Evolutionary conservation across 35 echinoderm and acorn worm species (phyloP), one percentile per base, ranked within the genome.

Genomic region (Heliocidaris tuberculata): DNA sequence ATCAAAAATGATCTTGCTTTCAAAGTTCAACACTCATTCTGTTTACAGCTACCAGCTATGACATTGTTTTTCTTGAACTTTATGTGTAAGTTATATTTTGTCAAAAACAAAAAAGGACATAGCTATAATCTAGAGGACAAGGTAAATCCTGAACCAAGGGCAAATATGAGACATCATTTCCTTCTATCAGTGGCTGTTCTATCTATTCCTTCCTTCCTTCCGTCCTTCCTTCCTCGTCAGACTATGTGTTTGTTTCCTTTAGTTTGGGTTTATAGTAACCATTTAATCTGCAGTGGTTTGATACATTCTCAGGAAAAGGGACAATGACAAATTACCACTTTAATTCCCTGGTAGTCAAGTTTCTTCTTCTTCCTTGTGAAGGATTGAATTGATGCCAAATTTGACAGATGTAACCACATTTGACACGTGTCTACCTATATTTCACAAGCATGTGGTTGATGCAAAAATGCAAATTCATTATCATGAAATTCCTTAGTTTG

Each of bases 151-250:
- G 19, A 78, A 78, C 65, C 65, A n/a, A 7, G 27, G 21, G 7
- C 65, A 78, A 78, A 78, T 78, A 78, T 78, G 65, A 78, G 65
- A 21, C 65, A 78, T 78, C 65, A 78, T 19, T 78, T 78, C 65
- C 65, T 78, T n/a, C 21, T 4, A 27, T 78, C 65, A 78, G 27
- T 78, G 65, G 27, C 17, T n/a, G 27, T 78, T 27, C 65, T 21
- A 78, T 19, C 65, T 27, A 78, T 7, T 78, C 27, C 65, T 78
- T 78, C 65, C 65, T 78, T 78, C 65, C 65, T 7, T 78, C 27
- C 65, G n/a, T 78, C 65, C 65, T 78, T 78, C 65, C 65, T 78
- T 78, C 65, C 65, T 78, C 21, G 27, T 78, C 65, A n/a, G 65
- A 78, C 65, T 78, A 27, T 7, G 7, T 78, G 21, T 78, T 78